Evolutionary conservation across 2,113 vertebrate species (phyloP), one percentile per base, ranked within the genome.

Genomic region (Aegithalos caudatus): DNA sequence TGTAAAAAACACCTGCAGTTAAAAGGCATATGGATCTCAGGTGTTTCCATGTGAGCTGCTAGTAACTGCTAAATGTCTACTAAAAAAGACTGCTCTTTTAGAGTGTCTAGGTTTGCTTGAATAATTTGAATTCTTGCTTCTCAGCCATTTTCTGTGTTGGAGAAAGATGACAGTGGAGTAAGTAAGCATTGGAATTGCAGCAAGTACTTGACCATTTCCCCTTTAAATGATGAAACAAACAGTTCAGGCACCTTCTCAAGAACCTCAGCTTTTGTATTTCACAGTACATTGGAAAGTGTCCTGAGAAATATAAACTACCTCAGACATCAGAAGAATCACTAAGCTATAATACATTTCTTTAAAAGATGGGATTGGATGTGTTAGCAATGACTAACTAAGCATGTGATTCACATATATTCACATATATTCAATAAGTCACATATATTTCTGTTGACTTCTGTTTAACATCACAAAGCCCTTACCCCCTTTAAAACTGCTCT

Each of bases 191-290:
- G n/a, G 97, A 98, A 29, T 98, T 99, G 71, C 67, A 8, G 12
- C 83, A 96, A 79, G 97, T 98, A 12, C 90, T 98, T 74, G 97
- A 98, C 90, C 93, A 91, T 53, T 98, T 98, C 83, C 98, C 97
- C n/a, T 91, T 96, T 79, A 95, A 92, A 14, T 95, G 98, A 14
- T 96, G 97, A 20, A 97, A 98, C 27, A 95, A 64, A 40, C 96
- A 98, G 58, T 98, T 98, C 81, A 97, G 89, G 56, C 94, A 97
- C 19, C 92, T 98, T 64, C 81, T 98, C 85, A 95, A 95, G 70
- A 97, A 96, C 54, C 86, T 98, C 23, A 91, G 95, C 23, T 40
- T 98, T 79, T 96, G 21, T 83, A 78, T 14, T 92, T 95, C 54
- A 86, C 69, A 37, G 95, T 97, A 64, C 94, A 98, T 50, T 98